Conservation (phyloP, 2,113 vertebrate genomes). For the Aepyceros melampus region DNA sequence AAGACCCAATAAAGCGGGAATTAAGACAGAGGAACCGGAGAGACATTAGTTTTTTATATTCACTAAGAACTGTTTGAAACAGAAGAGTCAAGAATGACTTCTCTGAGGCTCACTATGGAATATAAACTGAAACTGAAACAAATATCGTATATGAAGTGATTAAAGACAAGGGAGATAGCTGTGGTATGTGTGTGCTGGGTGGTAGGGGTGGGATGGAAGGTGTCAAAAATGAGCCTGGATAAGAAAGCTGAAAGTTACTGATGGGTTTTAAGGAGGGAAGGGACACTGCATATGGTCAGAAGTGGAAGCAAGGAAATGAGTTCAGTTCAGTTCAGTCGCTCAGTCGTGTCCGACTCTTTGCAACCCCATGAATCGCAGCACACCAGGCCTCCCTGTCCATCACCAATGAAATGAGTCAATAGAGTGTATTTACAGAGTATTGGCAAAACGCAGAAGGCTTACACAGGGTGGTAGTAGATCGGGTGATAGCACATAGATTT, state of each 20-base stretch:
- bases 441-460: background rate
- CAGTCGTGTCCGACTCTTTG: too few species aligned
- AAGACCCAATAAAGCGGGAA: background rate
- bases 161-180: background rate
- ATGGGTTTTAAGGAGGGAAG: background rate
- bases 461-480: too few species aligned
- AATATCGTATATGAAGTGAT: background rate
- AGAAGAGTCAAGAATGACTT: background rate
- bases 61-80: background rate
- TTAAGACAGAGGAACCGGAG: background rate
- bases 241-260: background rate
- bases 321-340: too few species aligned
- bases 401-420: too few species aligned
- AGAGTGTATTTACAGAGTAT: too few species aligned
- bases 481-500: background rate
- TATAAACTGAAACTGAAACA: background rate
- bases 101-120: background rate
- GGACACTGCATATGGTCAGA: accelerated
- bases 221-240: background rate
- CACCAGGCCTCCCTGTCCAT: too few species aligned
- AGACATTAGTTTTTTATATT: background rate
- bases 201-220: background rate
- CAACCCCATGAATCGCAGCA: too few species aligned
- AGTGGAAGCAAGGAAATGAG: background rate
- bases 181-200: background rate